These are phyloP conservation scores for Natrix natrix DNA, from an alignment of 2,797 vertebrate species.

Conservation along the genomic window DNA sequence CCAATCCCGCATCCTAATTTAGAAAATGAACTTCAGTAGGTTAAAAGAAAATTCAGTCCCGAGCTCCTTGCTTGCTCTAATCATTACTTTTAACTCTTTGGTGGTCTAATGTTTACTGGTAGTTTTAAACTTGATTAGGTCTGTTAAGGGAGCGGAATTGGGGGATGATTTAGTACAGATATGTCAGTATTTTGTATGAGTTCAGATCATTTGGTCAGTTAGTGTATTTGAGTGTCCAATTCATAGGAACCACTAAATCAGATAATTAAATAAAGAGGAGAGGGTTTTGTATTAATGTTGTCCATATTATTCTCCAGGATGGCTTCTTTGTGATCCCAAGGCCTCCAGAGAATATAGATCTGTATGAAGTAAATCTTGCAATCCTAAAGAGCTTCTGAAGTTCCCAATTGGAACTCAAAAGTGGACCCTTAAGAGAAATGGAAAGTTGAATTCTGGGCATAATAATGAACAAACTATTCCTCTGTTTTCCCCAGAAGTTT, in stretches of 20 bases:
- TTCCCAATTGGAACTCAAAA: background rate
- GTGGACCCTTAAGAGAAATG: background rate
- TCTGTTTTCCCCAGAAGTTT: background rate
- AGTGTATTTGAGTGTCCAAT: background rate
- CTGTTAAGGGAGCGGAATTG: background rate
- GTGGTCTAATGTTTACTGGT: background rate
- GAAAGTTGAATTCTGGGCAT: accelerated
- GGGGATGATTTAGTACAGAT: background rate
- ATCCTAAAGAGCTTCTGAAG: background rate
- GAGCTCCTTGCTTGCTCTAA: background rate
- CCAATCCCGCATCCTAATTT: background rate
- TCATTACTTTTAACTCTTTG: background rate
- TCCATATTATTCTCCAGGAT: background rate
- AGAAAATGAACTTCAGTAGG: background rate
- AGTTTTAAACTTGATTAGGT: background rate
- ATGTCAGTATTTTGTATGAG: background rate
- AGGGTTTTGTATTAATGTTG: background rate
- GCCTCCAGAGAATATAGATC: background rate
- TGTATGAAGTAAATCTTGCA: background rate
- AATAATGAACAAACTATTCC: background rate
- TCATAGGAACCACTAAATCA: background rate
- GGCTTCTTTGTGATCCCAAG: background rate
- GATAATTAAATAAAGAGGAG: background rate
- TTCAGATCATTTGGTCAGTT: background rate
- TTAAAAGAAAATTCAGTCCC: background rate